Base-by-base conservation (phyloP, 2,113 vertebrate genomes). In the Aythya baeri region DNA sequence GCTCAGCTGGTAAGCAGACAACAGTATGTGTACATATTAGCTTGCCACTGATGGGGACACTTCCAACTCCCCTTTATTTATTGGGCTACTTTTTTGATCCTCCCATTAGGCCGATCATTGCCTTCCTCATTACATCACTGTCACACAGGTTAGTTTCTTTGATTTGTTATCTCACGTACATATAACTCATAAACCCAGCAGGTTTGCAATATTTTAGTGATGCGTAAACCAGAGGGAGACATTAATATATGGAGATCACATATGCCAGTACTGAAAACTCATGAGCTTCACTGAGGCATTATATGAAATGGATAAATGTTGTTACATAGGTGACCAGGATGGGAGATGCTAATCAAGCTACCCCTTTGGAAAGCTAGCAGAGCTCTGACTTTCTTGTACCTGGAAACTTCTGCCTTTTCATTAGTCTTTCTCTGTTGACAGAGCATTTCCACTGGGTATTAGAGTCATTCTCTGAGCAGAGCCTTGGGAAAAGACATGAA, bases 71-170 rank as follows among this genome's bases (percentile, higher is more conserved):
- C 31, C 59, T 38, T 66, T 67, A 88, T 82, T 89, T 89, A 63
- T 9, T n/a, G 41, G 36, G 50, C 55, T 95, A 32, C 34, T 32
- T 7, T 63, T 83, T 41, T 80, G 72, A 77, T 87, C 58, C 75
- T 95, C 72, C 63, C 3, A 15, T 52, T 61, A 77, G n/a, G 43
- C 72, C 93, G 63, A 66, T 62, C 79, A 63, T 46, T 83, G n/a
- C 36, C 36, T 58, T 80, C 41, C 82, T 91, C 85, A 46, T 95
- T 62, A 68, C 34, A 5, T 5, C 46, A 52, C 77, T 86, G 80
- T 79, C 70, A 72, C 49, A 71, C 22, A 21, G 67, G 85, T 96
- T 83, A 82, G 85, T 91, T 89, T 79, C 79, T 57, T 71, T 23
- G 1, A 92, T 93, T 94, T 89, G 85, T 92, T 74, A 41, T 61